Percentiles rank a stretch among this genome's conserved stretches.
phyloP scores from a whole-genome alignment of 2,113 vertebrate genomes.

The Notothenia coriiceps region DNA sequence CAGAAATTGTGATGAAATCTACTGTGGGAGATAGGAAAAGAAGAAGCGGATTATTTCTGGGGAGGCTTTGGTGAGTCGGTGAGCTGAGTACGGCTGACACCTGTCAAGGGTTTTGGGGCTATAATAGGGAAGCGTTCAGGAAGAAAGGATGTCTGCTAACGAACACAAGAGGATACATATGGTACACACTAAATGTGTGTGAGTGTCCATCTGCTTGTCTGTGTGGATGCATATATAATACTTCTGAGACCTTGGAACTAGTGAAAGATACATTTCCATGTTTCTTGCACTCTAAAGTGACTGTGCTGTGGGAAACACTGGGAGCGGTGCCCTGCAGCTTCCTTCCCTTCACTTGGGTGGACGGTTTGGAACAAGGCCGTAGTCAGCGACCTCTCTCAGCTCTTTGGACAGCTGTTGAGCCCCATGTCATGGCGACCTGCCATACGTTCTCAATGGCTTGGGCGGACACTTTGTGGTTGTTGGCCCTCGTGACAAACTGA shows the following conservation, averaged over 20 bases:
- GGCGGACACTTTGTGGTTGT: conserved; percentile 65
- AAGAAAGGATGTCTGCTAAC: conserved; percentile 72
- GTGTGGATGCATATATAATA: conserved; percentile 50
- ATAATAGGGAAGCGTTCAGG: conserved; percentile 73
- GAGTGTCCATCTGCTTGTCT: conserved; percentile 40
- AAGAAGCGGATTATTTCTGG: conserved; percentile 72
- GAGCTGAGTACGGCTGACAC: conserved; percentile 79
- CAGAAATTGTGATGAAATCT: conserved; percentile 79
- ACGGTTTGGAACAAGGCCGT: conserved; percentile 49
- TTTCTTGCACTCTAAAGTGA: conserved; percentile 40
- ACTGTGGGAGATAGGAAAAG: conserved; percentile 66
- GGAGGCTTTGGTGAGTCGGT: conserved; percentile 76
- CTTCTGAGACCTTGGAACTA: conserved; percentile 39
- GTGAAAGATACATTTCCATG: conserved; percentile 55
- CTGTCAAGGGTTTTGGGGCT: conserved; percentile 81
- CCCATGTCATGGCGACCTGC: conserved; percentile 62
- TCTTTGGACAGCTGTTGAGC: conserved; percentile 63
- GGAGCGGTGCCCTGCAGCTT: conserved; percentile 31
- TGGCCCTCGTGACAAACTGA: conserved; percentile 56
- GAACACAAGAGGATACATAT: conserved; percentile 64
- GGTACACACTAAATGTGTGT: conserved; percentile 32
- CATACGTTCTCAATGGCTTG: conserved; percentile 54
- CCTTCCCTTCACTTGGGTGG: conserved; percentile 32
- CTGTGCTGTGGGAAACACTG: conserved; percentile 51
- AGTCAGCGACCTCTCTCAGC: conserved; percentile 64